phyloP scores from a whole-genome alignment of 2,888 invertebrate genomes.

The Scaptomyza reducta region DNA sequence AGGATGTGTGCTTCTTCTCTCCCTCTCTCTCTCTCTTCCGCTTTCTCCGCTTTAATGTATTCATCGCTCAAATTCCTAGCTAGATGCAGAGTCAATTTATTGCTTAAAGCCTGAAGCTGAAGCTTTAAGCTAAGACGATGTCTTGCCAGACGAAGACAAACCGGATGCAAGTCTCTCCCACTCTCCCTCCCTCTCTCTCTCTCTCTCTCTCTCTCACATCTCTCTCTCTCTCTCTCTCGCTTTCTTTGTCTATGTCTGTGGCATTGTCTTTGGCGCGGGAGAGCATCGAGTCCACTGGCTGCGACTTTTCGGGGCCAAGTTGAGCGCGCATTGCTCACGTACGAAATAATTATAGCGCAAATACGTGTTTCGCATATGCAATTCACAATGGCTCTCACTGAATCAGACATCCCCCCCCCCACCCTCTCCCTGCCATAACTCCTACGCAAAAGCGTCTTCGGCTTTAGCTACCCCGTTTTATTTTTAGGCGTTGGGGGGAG shows the following conservation, averaged over 20 bases:
- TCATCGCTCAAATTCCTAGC: slow-evolving; percentile 8
- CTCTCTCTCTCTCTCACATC: slow-evolving; percentile 2
- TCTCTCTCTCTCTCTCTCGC: not conserved
- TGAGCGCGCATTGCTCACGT: slow-evolving; percentile 68
- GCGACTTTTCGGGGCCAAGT: slow-evolving; percentile 39
- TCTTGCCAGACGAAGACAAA: slow-evolving; percentile 22
- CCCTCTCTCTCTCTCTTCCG: not conserved
- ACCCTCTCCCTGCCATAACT: not conserved
- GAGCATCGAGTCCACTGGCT: slow-evolving; percentile 20
- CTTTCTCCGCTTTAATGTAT: not conserved
- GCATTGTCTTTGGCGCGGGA: slow-evolving; percentile 45
- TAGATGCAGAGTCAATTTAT: slow-evolving; percentile 45
- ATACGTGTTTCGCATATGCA: slow-evolving; percentile 73
- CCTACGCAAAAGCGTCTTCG: slow-evolving; percentile 29
- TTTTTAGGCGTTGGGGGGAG: not conserved
- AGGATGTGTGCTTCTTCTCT: not conserved
- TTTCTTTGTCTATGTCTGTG: slow-evolving; percentile 6
- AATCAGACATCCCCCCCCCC: not conserved
- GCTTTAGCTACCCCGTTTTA: slow-evolving; percentile 6
- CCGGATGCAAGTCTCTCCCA: slow-evolving; percentile 20
- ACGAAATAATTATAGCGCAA: slow-evolving; percentile 81
- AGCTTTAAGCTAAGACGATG: slow-evolving; percentile 38
- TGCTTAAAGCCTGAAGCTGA: slow-evolving; percentile 23
- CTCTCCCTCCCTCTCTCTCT: not conserved
- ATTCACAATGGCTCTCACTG: slow-evolving; percentile 43